A percentile compares a stretch with the other conserved stretches of the same genome.
Conservation (phyloP, 1,140 invertebrate species). For the Dendrolimus punctatus region DNA sequence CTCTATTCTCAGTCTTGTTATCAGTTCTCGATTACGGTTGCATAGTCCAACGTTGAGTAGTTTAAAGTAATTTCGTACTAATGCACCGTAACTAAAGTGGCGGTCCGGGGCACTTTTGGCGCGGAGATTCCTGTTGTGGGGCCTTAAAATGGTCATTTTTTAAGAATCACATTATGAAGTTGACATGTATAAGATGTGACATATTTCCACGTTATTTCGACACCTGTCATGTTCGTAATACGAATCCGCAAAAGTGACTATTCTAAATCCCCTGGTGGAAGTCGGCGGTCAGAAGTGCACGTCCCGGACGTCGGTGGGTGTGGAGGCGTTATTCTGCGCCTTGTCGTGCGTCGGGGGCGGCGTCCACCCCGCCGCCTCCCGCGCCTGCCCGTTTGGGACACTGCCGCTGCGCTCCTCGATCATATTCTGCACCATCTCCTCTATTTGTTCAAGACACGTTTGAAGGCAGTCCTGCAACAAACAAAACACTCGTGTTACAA, state of each 20-base stretch:
- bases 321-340: constrained; percentile 80
- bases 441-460: constrained; percentile 81
- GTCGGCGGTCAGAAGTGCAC: constrained; percentile 75
- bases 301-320: constrained; percentile 85
- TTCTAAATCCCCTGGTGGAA: neutral
- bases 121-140: too few species aligned
- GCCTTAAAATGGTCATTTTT: too few species aligned
- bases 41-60: constrained; percentile 47
- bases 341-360: constrained; percentile 74
- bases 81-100: constrained; percentile 53
- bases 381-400: constrained; percentile 60
- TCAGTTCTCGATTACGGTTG: constrained; percentile 61
- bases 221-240: too few species aligned
- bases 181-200: too few species aligned
- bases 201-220: too few species aligned
- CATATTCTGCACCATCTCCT: constrained; percentile 77
- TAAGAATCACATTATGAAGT: too few species aligned
- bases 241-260: too few species aligned
- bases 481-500: constrained; percentile 4
- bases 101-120: constrained; percentile 12
- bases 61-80: constrained; percentile 67
- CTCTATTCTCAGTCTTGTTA: constrained; percentile 64
- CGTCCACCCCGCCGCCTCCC: constrained; percentile 77
- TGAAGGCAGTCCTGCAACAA: constrained; percentile 79
- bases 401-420: constrained; percentile 51